Base-by-base conservation (phyloP, 2,797 vertebrate species). In the Danio tinwini region DNA sequence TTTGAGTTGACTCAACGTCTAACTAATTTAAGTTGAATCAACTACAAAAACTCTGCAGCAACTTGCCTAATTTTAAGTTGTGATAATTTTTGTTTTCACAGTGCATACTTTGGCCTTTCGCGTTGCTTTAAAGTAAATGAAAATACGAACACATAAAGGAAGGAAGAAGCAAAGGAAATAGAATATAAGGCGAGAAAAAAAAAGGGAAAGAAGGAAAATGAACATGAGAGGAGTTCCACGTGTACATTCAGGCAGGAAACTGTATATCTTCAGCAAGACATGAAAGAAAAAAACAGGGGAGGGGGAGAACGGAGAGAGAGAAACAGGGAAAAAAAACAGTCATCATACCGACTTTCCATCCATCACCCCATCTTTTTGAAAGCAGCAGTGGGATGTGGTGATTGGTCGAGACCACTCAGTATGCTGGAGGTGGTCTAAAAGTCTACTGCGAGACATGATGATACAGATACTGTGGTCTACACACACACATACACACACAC, bases 241-340 rank as follows among this genome's bases (percentile, higher is more conserved):
- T 82, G 76, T 70, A 55, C 55, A 68, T 81, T 65, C 7, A 70
- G 49, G n/a, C 75, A 82, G 80, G 67, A 84, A 82, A 63, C 58
- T 21, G 68, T 83, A 72, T 56, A 81, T 84, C 72, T 77, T 76
- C 19, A 42, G 76, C n/a, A 74, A 56, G 19, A 64, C 55, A 73
- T 73, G 55, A 73, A 45, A 73, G 71, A 73, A 73, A 59, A 44
- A 16, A 5, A 9, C 6, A 19, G 67, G 49, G 67, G 55, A 7
- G 70, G 55, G 53, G 40, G 37, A 50, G 0, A 5, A 12, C 7
- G 3, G 55, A 5, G 55, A 58, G 52, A 19, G 11, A 1, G 6
- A 19, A 70, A 74, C 37, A n/a, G n/a, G n/a, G 4, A 39, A 53
- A 53, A 39, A 44, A 70, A 61, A 76, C 52, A 9, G 62, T 21